Evolutionary conservation across 2,113 vertebrate species (phyloP), one percentile per base, ranked within the genome.

Genomic region (Myocastor coypus): DNA sequence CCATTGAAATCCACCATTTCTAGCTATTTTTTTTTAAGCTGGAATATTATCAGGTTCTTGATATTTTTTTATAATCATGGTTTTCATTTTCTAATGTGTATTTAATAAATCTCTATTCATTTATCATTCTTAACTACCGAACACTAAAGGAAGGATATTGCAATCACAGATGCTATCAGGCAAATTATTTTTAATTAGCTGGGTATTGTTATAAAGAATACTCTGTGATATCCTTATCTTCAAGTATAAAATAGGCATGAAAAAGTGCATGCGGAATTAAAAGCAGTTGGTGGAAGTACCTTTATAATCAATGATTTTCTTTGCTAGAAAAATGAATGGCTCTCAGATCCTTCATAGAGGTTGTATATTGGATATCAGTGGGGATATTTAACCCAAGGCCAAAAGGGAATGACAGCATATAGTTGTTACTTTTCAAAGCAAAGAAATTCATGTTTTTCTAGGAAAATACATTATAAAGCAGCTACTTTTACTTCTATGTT

Each of bases 291-390:
- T 32, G 83, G 66, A 96, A 71, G 64, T 61, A 46, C 26, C 7
- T 92, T 96, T 77, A 73, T 95, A 59, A 96, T 94, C 82, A 55
- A 46, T 93, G 96, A 97, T 97, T 83, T 24, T 1, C 96, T 96
- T 64, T 80, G 16, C 50, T 92, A 91, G 26, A 96, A 94, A 95
- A 95, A 68, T n/a, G n/a, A 96, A 68, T 55, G 61, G 59, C 11
- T 93, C 55, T 66, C 86, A 80, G 1, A 82, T 14, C 75, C 90
- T 80, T 92, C 69, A 82, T 4, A 19, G 34, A 16, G 50, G 22
- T 61, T 86, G 4, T 59, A 20, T 0, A 77, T 22, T 91, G 57
- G 57, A 64, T 64, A 80, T 17, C 26, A 91, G 4, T 37, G 40
- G 89, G 13, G 4, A 26, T 82, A 20, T 84, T 89, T 20, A 42